phyloP scores from a whole-genome alignment of 2,888 invertebrate species.

The Stenoptilia bipunctidactyla region DNA sequence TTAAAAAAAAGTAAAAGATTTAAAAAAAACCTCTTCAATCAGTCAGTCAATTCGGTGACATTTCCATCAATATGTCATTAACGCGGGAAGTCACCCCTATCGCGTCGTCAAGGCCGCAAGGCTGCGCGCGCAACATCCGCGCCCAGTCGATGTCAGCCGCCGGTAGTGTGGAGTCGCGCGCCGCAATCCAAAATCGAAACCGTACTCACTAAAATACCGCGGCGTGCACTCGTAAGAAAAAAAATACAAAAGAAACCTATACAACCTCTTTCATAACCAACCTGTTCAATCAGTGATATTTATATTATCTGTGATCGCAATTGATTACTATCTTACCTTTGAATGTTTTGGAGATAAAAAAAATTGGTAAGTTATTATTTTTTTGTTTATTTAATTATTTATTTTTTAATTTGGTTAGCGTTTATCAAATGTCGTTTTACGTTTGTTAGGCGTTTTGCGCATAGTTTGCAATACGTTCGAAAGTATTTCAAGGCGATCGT shows the following conservation, averaged over 20 bases:
- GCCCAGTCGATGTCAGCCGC: conserved; percentile 57
- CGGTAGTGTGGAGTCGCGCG: conserved; percentile 43
- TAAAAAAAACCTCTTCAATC: no score
- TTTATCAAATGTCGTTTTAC: conserved; percentile 15
- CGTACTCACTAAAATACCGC: conserved; percentile 21
- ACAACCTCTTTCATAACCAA: conserved; percentile 9
- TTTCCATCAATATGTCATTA: conserved; percentile 14
- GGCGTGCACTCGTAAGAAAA: conserved; percentile 17
- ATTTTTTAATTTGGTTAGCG: conserved; percentile 8
- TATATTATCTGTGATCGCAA: not conserved
- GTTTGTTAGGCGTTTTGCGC: conserved; percentile 51
- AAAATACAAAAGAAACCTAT: conserved; percentile 19
- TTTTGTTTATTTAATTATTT: not conserved
- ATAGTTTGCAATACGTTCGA: conserved; percentile 57
- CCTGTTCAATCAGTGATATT: conserved; percentile 8
- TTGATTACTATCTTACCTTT: not conserved
- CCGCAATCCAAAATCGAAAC: conserved; percentile 20
- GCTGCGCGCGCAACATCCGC: conserved; percentile 33
- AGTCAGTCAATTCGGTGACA: no score
- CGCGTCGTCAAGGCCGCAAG: conserved; percentile 28
- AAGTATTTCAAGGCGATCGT: conserved; percentile 69
- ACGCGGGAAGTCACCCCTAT: conserved; percentile 21
- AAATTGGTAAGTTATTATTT: not conserved
- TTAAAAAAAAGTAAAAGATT: no score
- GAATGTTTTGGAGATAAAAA: not conserved